These are phyloP conservation scores for Brachionus rotundiformis DNA, from an alignment of 1,140 invertebrate genomes.

Conservation along the genomic window DNA sequence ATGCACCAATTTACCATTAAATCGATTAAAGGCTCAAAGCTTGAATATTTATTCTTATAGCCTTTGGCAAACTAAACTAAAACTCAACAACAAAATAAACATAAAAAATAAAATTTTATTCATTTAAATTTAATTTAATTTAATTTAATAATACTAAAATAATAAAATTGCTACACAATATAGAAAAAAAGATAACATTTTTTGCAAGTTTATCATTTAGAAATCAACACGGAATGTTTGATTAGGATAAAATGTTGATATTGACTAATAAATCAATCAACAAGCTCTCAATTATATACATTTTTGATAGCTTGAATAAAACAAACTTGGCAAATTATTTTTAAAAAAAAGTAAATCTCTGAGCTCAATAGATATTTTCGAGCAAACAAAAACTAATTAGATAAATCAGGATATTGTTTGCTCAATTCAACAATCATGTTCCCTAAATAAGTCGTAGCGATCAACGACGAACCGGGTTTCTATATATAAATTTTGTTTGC, in stretches of 20 bases:
- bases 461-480: not conserved
- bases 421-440: constrained; percentile 12
- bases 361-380: not conserved
- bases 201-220: too few species aligned
- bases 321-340: not conserved
- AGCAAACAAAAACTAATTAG: not conserved
- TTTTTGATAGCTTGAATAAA: not conserved
- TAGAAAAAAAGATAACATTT: too few species aligned
- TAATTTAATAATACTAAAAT: too few species aligned
- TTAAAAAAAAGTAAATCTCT: not conserved
- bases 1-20: constrained; percentile 6
- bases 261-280: constrained; percentile 1
- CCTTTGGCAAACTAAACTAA: not conserved
- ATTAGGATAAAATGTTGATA: not conserved
- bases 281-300: not conserved
- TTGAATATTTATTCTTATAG: not conserved
- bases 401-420: not conserved
- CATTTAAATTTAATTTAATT: too few species aligned
- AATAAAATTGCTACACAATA: too few species aligned
- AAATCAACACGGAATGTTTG: not conserved
- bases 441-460: not conserved
- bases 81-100: not conserved
- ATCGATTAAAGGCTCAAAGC: not conserved
- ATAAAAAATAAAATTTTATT: not conserved
- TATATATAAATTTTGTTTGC: not conserved